phyloP scores from a whole-genome alignment of 2,888 invertebrate genomes.

The Phymatocera aterrima region DNA sequence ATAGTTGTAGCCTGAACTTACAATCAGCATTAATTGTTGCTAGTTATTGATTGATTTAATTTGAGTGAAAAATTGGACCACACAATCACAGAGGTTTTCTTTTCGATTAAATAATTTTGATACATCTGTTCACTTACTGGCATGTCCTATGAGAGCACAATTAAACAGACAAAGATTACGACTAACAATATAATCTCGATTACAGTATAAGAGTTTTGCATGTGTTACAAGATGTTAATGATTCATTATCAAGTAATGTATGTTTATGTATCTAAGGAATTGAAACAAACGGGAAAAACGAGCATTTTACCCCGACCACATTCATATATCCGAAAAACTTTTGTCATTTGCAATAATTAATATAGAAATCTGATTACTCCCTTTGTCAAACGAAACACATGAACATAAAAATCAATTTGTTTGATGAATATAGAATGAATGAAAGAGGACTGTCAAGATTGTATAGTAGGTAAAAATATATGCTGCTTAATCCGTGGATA shows the following conservation, averaged over 20 bases:
- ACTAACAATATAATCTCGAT: conserved; percentile 1
- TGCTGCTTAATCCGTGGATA: not conserved
- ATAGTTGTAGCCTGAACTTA: not conserved
- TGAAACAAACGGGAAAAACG: no score
- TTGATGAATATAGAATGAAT: no score
- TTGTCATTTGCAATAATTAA: no score
- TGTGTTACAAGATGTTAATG: not conserved
- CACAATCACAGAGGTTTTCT: conserved; percentile 47
- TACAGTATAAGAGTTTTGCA: not conserved
- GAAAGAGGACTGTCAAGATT: not conserved
- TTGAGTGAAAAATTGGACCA: conserved; percentile 38
- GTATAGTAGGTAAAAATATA: no score
- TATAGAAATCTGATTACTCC: no score
- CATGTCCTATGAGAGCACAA: conserved; percentile 72
- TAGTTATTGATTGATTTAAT: not conserved
- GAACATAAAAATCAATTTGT: no score
- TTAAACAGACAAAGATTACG: conserved; percentile 70
- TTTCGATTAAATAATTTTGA: conserved; percentile 12
- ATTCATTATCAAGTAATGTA: not conserved
- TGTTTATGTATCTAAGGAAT: no score
- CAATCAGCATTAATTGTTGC: not conserved
- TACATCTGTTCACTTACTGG: conserved; percentile 70
- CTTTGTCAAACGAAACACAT: no score
- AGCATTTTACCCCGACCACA: no score
- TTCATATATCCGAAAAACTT: no score